A percentile compares a stretch with the other conserved stretches of the same genome.
Evolutionary conservation across 2,797 vertebrate genomes (phyloP).

Genomic region (Coregonus ussuriensis): DNA sequence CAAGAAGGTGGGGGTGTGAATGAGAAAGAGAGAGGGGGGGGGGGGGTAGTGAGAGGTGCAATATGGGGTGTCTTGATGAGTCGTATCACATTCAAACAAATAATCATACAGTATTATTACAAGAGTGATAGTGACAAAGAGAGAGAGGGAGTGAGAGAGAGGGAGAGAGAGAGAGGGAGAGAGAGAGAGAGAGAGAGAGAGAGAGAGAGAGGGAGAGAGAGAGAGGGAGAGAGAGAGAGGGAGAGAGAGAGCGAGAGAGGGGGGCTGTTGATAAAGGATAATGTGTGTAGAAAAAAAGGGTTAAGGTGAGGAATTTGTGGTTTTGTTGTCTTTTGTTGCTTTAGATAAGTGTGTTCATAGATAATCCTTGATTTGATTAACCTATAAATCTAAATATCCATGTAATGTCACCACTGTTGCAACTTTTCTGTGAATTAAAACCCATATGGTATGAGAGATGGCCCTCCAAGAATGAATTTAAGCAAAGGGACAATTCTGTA

Average conservation of each 20-base stretch:
- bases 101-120: too few species aligned
- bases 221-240: too few species aligned
- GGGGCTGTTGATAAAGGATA: too few species aligned
- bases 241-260: too few species aligned
- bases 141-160: too few species aligned
- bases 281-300: not conserved
- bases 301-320: not conserved
- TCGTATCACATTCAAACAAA: too few species aligned
- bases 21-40: not conserved
- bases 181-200: too few species aligned
- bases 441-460: not conserved
- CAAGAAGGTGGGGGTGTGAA: constrained; percentile 74
- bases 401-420: constrained; percentile 2
- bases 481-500: not conserved
- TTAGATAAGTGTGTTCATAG: not conserved
- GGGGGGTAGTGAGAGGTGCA: not conserved
- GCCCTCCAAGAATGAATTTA: not conserved
- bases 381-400: constrained; percentile 8
- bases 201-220: too few species aligned
- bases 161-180: too few species aligned
- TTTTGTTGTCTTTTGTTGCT: not conserved
- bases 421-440: constrained; percentile 6
- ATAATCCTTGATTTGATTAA: constrained; percentile 2
- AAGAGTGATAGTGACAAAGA: too few species aligned
- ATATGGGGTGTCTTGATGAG: too few species aligned